A percentile compares a stretch with the other conserved stretches of the same genome.
phyloP scores from a whole-genome alignment of 2,113 vertebrate genomes.

The Ivindomyrus marchei region DNA sequence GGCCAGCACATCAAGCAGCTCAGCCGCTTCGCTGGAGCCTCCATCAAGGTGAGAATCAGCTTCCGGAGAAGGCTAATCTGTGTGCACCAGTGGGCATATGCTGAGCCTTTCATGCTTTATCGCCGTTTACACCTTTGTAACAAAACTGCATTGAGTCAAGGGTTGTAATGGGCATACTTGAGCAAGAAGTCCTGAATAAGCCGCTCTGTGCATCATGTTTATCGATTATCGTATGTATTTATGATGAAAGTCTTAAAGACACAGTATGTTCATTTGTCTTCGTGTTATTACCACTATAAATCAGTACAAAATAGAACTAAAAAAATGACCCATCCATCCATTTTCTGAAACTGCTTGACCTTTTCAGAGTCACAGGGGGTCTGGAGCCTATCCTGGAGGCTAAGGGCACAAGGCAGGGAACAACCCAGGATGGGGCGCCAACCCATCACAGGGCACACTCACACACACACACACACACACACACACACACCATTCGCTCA shows the following conservation, averaged over 20 bases:
- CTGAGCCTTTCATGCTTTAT: not conserved
- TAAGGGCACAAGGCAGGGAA: too few species aligned
- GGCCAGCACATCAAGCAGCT: constrained; percentile 96
- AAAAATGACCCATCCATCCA: not conserved
- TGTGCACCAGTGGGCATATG: not conserved
- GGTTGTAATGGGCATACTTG: not conserved
- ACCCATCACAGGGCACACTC: too few species aligned
- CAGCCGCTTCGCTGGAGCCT: constrained; percentile 87
- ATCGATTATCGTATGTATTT: not conserved
- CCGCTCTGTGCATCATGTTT: not conserved
- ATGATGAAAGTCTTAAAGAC: not conserved
- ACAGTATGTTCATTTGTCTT: not conserved
- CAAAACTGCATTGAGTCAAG: not conserved
- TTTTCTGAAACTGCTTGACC: too few species aligned
- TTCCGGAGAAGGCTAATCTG: not conserved
- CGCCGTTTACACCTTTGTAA: not conserved
- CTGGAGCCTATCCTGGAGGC: too few species aligned
- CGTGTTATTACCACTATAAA: not conserved
- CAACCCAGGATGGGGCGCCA: too few species aligned
- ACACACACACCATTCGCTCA: too few species aligned
- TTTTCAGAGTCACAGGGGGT: too few species aligned
- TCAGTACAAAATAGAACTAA: not conserved
- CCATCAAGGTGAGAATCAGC: constrained; percentile 77
- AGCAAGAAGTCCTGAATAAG: not conserved
- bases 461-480: too few species aligned